A percentile compares a stretch with the other conserved stretches of the same genome.
Conservation (phyloP, 2,888 invertebrate genomes). For the Drosophila subsilvestris region DNA sequence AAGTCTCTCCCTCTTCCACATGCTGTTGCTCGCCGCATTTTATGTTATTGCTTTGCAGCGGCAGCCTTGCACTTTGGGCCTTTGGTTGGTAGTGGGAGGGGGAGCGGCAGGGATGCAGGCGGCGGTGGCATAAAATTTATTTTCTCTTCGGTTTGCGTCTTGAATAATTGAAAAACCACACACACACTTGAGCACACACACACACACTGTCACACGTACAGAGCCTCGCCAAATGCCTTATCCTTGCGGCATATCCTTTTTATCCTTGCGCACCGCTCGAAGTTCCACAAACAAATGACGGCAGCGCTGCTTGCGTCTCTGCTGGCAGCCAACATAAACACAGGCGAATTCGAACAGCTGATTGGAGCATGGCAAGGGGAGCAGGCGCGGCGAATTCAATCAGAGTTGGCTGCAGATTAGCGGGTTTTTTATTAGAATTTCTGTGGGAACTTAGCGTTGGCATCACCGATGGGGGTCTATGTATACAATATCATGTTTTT, state of each 20-base stretch:
- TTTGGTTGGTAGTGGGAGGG: conserved; percentile 10
- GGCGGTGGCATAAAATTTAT: conserved; percentile 42
- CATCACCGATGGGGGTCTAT: conserved; percentile 13
- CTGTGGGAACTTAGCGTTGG: conserved; percentile 36
- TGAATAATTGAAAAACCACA: conserved; percentile 40
- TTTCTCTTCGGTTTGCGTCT: conserved; percentile 13
- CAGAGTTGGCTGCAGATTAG: conserved; percentile 15
- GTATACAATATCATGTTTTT: conserved; percentile 22
- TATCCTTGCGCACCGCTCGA: conserved; percentile 62
- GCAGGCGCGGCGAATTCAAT: conserved; percentile 16
- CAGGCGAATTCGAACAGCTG: conserved; percentile 50
- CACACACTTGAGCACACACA: conserved; percentile 9
- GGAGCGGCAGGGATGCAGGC: background rate
- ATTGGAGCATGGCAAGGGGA: conserved; percentile 19
- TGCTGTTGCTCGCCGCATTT: conserved; percentile 40
- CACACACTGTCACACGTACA: conserved; percentile 19
- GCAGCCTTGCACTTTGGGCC: conserved; percentile 40
- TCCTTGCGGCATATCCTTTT: conserved; percentile 55
- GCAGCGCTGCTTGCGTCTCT: conserved; percentile 6
- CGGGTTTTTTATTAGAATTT: conserved; percentile 17
- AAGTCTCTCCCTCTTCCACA: background rate
- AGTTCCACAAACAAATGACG: conserved; percentile 59
- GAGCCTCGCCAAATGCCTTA: conserved; percentile 6
- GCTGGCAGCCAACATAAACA: conserved; percentile 41
- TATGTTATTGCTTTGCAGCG: conserved; percentile 53